Evolutionary conservation across 1,140 invertebrate species (phyloP).

Genomic region (Lucilia cuprina): DNA sequence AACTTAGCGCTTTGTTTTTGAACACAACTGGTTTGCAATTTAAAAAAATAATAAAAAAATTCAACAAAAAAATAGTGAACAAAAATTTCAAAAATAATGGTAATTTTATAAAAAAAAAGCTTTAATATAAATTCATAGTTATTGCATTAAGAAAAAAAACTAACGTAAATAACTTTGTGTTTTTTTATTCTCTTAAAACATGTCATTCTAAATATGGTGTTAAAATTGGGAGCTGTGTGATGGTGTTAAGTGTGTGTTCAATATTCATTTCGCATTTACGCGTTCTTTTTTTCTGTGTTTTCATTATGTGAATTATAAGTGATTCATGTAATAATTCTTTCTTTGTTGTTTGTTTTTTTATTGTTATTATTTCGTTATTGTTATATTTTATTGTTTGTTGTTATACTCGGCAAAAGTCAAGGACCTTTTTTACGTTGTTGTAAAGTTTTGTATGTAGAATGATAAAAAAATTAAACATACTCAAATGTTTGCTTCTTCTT

Average conservation of each 20-base stretch:
- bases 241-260: not conserved
- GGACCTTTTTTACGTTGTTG: constrained; percentile 8
- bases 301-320: not conserved
- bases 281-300: not conserved
- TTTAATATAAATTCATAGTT: not conserved
- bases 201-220: not conserved
- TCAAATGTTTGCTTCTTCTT: not conserved
- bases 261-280: not conserved
- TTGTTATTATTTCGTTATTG: not conserved
- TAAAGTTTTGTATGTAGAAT: constrained; percentile 1
- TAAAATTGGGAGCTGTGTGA: too few relatives aligned
- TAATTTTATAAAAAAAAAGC: not conserved
- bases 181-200: not conserved
- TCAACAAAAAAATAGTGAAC: not conserved
- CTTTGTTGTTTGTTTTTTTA: not conserved
- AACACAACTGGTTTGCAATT: not conserved
- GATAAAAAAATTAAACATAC: constrained; percentile 9
- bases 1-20: not conserved
- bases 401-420: constrained; percentile 25
- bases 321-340: constrained; percentile 2
- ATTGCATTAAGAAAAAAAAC: too few relatives aligned
- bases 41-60: not conserved
- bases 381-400: not conserved
- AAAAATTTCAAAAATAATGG: not conserved
- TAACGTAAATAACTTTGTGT: not conserved